These are phyloP conservation scores for Spodoptera exigua DNA, from an alignment of 2,888 invertebrate species.

Conservation along the genomic window DNA sequence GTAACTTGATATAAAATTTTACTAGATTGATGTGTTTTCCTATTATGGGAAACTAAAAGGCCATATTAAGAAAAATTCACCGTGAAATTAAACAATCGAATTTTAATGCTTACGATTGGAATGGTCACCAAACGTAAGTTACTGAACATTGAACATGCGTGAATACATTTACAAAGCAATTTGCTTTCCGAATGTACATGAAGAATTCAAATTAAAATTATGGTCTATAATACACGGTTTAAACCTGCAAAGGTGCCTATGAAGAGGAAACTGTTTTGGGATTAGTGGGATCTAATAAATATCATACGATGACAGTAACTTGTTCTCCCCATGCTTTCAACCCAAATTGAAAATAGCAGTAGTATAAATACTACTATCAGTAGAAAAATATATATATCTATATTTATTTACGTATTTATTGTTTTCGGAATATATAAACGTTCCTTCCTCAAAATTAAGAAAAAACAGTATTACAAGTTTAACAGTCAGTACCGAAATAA, in stretches of 20 bases:
- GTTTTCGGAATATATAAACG: background rate
- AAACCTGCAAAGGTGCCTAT: conserved; percentile 12
- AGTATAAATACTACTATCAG: background rate
- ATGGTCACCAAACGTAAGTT: conserved; percentile 56
- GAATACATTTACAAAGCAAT: conserved; percentile 57
- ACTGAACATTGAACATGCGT: conserved; percentile 58
- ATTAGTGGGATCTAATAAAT: background rate
- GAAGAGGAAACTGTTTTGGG: background rate
- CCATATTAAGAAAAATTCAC: conserved; percentile 45
- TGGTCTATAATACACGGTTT: conserved; percentile 11
- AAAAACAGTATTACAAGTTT: background rate
- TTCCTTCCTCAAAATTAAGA: background rate
- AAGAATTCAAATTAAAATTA: conserved; percentile 24
- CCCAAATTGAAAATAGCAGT: no score
- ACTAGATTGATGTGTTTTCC: conserved; percentile 27
- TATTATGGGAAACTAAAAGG: conserved; percentile 30
- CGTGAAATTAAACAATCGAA: conserved; percentile 58
- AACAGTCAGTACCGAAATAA: no score
- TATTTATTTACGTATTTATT: no score
- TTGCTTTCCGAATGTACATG: conserved; percentile 42
- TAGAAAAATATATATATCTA: background rate
- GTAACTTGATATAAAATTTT: conserved; percentile 4
- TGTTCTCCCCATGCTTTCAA: no score
- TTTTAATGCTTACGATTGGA: conserved; percentile 54
- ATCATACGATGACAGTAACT: background rate